Evolutionary conservation across 2,797 vertebrate species (phyloP).

Genomic region (Tapirus indicus): DNA sequence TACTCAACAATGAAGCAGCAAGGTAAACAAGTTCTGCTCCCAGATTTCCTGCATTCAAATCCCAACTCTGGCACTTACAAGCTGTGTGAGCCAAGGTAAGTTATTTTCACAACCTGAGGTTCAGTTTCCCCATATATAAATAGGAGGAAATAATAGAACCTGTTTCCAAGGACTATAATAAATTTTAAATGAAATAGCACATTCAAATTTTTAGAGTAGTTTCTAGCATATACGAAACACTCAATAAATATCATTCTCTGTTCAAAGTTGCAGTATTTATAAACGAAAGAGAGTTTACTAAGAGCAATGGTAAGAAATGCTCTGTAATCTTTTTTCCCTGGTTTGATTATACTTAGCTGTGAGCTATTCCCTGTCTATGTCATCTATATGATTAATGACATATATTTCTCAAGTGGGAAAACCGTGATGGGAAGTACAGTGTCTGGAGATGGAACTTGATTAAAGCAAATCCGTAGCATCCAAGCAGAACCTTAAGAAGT

Average conservation of each 20-base stretch:
- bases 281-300: neutral
- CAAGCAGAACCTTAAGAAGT: neutral
- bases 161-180: neutral
- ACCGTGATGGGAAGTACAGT: neutral
- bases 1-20: neutral
- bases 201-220: slow-evolving; percentile 5
- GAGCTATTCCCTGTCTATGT: neutral
- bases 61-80: neutral
- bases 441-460: neutral
- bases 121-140: neutral
- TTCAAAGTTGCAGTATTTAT: neutral
- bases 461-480: neutral
- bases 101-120: neutral
- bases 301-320: neutral
- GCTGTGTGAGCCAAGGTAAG: neutral
- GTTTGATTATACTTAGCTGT: neutral
- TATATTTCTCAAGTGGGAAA: slow-evolving; percentile 8
- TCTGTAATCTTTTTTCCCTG: neutral
- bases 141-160: neutral
- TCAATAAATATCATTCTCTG: neutral
- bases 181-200: neutral
- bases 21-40: neutral
- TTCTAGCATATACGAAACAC: neutral
- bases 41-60: neutral
- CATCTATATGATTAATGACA: neutral